Evolutionary conservation across 2,113 vertebrate genomes (phyloP), one percentile per base, ranked within the genome.

Genomic region (Apodemus speciosus): DNA sequence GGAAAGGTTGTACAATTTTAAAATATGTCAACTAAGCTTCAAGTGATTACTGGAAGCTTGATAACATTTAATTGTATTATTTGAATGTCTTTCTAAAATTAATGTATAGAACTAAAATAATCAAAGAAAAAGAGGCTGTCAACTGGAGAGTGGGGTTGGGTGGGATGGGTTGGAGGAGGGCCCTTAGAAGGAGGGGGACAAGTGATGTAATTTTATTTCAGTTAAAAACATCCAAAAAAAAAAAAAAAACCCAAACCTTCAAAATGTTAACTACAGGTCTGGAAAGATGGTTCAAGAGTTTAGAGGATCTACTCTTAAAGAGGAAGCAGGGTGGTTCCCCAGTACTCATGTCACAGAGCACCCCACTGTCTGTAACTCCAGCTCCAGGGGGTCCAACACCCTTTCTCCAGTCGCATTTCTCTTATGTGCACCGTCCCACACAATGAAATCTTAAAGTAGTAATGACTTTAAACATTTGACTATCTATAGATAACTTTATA

Each of bases 401-500:
- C 15, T 76, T 35, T 3, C 73, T 51, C 30, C 7, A 30, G 30
- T 18, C 9, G 30, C 49, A 53, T 35, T 20, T 18, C 75, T 35
- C 18, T 35, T n/a, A 49, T 9, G 32, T 53, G 32, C 9, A n/a
- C 15, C 4, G 9, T 53, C 75, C 75, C 27, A 51, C 49, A 76
- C 75, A 21, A 11, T 2, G 1, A 16, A 71, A 76, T 51, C 73
- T 56, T 79, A 23, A 79, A 58, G 23, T 38, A 7, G 5, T 56
- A 58, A 58, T 38, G 35, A 58, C 56, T 64, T 27, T 46, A 90
- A 58, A 62, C 53, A 69, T 38, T 58, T 88, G 71, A 72, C 43
- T 92, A 25, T 21, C 10, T 71, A n/a, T 53, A 90, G 38, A 58
- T 30, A 72, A 56, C 43, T 87, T 94, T 91, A n/a, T 89, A 88